These are phyloP conservation scores for Catocala nupta DNA, from an alignment of 2,888 invertebrate species.

Conservation along the genomic window DNA sequence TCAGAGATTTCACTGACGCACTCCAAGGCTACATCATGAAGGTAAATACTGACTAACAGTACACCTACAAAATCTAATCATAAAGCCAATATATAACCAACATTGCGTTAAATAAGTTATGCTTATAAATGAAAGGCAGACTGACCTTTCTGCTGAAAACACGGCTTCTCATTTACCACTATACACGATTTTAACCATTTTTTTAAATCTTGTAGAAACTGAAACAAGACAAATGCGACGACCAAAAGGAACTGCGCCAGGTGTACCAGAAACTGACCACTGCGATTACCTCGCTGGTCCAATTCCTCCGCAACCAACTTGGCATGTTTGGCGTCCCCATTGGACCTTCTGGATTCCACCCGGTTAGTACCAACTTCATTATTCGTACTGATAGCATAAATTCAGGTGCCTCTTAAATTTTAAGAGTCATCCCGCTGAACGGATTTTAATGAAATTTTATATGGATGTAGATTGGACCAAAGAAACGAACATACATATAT, in stretches of 20 bases:
- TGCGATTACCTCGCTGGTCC: constrained; percentile 87
- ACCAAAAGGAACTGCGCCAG: constrained; percentile 88
- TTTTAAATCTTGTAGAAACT: constrained; percentile 82
- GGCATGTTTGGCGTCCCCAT: constrained; percentile 63
- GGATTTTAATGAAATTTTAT: no score
- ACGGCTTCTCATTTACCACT: no score
- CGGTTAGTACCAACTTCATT: constrained; percentile 59
- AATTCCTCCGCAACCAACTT: constrained; percentile 74
- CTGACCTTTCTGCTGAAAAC: no score
- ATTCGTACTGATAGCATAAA: no score
- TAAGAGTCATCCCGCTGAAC: no score
- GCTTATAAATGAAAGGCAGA: no score
- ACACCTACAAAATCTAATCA: no score
- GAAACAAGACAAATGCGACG: constrained; percentile 87
- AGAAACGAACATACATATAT: no score
- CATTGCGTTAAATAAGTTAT: no score
- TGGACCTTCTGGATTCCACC: constrained; percentile 52
- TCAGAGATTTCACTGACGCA: constrained; percentile 87
- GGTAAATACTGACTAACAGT: constrained; percentile 65
- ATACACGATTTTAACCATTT: background rate
- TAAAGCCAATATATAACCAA: no score
- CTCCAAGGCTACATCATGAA: constrained; percentile 89
- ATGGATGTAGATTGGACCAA: no score
- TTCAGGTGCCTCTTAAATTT: no score
- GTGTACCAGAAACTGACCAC: constrained; percentile 86